Conservation (phyloP, 2,797 vertebrate genomes). For the Sciurus carolinensis region DNA sequence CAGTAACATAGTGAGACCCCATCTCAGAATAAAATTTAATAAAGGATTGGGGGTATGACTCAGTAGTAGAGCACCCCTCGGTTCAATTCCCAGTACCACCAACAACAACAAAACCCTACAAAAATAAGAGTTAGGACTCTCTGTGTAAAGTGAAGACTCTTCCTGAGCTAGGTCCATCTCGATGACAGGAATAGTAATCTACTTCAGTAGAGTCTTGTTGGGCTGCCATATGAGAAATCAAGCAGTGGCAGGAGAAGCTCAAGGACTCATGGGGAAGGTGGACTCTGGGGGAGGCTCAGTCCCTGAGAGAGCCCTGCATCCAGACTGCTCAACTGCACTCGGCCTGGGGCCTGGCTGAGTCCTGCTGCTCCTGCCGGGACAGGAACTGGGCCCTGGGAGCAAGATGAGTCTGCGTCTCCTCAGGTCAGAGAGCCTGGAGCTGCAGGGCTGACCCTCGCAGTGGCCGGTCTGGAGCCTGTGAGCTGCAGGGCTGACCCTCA, state of each 20-base stretch:
- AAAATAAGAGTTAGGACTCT: background rate
- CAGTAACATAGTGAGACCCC: no score
- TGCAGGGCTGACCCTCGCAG: no score
- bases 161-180: background rate
- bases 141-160: background rate
- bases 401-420: background rate
- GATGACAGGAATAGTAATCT: background rate
- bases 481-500: no score
- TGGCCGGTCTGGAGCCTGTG: no score
- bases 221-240: background rate
- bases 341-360: no score
- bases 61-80: no score
- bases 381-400: background rate
- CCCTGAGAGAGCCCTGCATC: rapidly evolving
- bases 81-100: no score
- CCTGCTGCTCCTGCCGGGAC: background rate
- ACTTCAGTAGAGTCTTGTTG: rapidly evolving
- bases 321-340: background rate
- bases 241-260: background rate
- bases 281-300: rapidly evolving
- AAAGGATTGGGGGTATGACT: no score
- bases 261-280: rapidly evolving
- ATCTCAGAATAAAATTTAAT: no score
- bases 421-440: background rate
- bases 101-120: no score